phyloP scores from a whole-genome alignment of 30 jellyfish, hydroid and myxozoan genomes.

The Cassiopea xamachana region DNA sequence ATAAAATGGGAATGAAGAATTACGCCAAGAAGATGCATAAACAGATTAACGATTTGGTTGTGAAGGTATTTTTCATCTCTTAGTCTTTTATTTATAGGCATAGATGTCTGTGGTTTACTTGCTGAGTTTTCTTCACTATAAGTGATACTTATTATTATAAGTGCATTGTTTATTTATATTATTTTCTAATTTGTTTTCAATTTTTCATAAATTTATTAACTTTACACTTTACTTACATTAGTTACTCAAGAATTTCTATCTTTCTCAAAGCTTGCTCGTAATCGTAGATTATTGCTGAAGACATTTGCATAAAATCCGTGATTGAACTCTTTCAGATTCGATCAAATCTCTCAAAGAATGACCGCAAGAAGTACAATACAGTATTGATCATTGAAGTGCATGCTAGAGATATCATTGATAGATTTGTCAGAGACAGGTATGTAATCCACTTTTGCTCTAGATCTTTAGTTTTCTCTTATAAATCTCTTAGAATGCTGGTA shows the following conservation, averaged over 20 bases:
- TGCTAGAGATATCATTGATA: conserved; percentile 96
- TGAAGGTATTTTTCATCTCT: conserved; percentile 66
- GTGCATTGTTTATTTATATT: no score
- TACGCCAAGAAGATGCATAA: conserved; percentile 91
- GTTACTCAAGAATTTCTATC: no score
- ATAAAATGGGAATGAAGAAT: conserved; percentile 92
- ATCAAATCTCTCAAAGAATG: conserved; percentile 83
- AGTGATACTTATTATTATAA: no score
- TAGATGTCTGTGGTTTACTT: no score
- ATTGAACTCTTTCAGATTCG: conserved; percentile 69
- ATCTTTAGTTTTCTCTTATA: neutral
- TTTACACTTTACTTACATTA: no score
- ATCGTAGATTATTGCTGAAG: neutral
- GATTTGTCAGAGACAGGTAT: conserved; percentile 97
- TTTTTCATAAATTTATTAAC: no score
- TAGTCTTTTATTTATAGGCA: neutral
- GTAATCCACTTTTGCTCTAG: neutral
- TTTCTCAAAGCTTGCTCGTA: no score
- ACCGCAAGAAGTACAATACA: conserved; percentile 91
- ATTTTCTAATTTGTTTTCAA: no score
- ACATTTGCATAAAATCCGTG: neutral
- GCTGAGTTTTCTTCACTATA: no score
- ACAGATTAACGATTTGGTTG: conserved; percentile 92
- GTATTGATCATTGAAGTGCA: conserved; percentile 97
- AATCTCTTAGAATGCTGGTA: no score